Conservation (phyloP, 2,888 invertebrate species). For the Temnothorax ravouxi region DNA sequence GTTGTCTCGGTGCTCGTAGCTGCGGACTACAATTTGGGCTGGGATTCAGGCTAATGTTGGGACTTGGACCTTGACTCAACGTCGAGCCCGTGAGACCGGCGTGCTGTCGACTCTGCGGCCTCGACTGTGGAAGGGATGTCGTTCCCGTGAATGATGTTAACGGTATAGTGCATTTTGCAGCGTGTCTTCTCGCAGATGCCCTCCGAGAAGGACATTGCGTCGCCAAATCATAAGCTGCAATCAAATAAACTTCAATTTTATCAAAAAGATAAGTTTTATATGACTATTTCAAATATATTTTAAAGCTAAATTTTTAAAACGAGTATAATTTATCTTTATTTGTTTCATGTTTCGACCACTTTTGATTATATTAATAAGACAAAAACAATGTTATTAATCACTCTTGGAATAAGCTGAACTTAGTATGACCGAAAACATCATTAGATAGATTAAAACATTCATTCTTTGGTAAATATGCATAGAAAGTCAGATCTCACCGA, state of each 20-base stretch:
- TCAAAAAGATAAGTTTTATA: too few species aligned
- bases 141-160: constrained; percentile 87
- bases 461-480: too few species aligned
- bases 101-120: constrained; percentile 86
- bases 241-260: not conserved
- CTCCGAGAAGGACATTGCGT: constrained; percentile 92
- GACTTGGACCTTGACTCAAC: constrained; percentile 77
- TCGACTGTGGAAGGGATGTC: constrained; percentile 91
- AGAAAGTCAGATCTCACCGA: too few species aligned
- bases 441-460: too few species aligned
- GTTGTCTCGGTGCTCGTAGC: constrained; percentile 77
- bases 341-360: too few species aligned
- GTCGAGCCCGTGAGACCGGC: constrained; percentile 70
- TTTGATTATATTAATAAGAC: too few species aligned
- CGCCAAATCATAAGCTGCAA: constrained; percentile 93
- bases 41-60: constrained; percentile 80
- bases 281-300: too few species aligned
- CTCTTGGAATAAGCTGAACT: too few species aligned
- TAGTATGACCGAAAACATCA: too few species aligned
- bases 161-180: constrained; percentile 89
- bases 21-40: constrained; percentile 81
- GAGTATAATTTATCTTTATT: too few species aligned
- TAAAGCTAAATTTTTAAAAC: too few species aligned
- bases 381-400: too few species aligned
- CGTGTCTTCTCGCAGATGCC: constrained; percentile 90